A percentile compares a stretch with the other conserved stretches of the same genome.
Conservation (phyloP, 2,113 vertebrate species). For the Tychaedon coryphoeus region DNA sequence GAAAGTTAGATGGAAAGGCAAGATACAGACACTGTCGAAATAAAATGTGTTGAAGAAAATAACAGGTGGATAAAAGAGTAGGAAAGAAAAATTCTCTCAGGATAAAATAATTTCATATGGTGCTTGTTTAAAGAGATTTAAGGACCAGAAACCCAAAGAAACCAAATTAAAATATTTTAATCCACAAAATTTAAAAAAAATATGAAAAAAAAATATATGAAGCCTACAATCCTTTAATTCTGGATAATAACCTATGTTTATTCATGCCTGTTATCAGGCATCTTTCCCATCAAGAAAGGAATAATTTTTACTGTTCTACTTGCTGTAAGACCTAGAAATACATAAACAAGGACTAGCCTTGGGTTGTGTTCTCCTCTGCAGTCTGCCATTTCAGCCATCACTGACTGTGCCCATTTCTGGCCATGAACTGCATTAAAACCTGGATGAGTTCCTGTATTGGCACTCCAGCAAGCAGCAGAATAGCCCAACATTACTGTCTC, state of each 20-base stretch:
- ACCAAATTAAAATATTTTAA: background rate
- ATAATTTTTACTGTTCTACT: background rate
- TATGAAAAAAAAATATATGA: background rate
- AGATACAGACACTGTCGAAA: background rate
- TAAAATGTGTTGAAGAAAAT: slow-evolving; percentile 15
- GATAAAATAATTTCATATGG: background rate
- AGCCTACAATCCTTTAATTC: background rate
- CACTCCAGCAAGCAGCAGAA: background rate
- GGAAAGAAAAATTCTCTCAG: background rate
- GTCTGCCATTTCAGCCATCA: background rate
- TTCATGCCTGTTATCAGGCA: background rate
- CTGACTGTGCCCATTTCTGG: background rate
- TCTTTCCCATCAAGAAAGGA: background rate
- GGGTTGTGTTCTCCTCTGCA: background rate
- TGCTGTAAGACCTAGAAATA: background rate
- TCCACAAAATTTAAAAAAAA: background rate
- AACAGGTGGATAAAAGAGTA: background rate
- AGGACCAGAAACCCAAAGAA: background rate
- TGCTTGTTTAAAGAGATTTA: background rate
- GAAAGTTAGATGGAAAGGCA: background rate
- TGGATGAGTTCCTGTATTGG: background rate
- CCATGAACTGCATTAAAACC: background rate
- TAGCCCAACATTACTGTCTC: background rate
- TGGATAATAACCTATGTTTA: background rate
- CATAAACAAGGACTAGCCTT: background rate